Conservation (phyloP, 2,797 vertebrate genomes). For the Neopelma chrysocephalum region DNA sequence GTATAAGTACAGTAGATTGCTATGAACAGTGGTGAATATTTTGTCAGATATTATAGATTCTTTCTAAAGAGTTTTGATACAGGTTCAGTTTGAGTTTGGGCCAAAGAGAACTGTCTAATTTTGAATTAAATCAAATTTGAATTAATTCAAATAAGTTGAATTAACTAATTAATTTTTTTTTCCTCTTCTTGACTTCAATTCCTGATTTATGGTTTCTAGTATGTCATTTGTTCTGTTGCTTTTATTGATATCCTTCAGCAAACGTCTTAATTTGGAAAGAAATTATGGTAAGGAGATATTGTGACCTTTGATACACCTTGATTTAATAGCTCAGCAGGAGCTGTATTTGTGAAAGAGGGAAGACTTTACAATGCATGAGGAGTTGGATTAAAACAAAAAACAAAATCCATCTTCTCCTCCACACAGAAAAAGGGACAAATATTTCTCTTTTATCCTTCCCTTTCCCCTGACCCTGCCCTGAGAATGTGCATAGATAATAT, state of each 20-base stretch:
- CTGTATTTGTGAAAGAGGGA: not conserved
- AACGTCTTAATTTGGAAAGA: not conserved
- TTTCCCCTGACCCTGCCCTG: accelerated
- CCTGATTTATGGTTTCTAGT: not conserved
- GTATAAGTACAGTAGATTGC: not conserved
- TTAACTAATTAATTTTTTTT: not conserved
- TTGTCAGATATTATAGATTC: not conserved
- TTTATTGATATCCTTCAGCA: not conserved
- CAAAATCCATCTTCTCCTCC: not conserved
- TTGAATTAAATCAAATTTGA: not conserved
- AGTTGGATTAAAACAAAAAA: not conserved
- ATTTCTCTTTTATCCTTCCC: not conserved
- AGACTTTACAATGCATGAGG: not conserved
- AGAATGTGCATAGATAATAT: not conserved
- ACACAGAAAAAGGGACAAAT: not conserved
- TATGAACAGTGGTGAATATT: not conserved
- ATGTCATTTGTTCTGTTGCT: not conserved
- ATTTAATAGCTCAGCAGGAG: not conserved
- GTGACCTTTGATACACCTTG: not conserved
- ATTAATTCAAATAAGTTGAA: not conserved
- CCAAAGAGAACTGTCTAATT: not conserved
- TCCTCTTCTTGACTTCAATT: not conserved
- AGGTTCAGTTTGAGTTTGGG: not conserved
- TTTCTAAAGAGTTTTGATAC: not conserved
- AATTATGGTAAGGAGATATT: not conserved